These are phyloP conservation scores for Nylanderia fulva DNA, from an alignment of 1,140 invertebrate genomes.

Conservation along the genomic window DNA sequence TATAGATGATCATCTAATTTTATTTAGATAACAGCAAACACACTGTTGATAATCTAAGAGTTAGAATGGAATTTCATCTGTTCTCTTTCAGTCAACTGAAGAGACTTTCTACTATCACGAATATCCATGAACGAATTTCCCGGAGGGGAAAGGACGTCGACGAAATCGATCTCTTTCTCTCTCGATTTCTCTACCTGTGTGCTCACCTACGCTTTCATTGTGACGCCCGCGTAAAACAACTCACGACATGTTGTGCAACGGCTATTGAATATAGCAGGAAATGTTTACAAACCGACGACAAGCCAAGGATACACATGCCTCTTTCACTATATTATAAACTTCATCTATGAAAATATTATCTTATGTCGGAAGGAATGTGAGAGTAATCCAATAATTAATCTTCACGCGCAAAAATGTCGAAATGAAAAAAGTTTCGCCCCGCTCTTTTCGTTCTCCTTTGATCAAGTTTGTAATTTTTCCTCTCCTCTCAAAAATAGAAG, in stretches of 20 bases:
- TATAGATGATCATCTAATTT: too few species aligned
- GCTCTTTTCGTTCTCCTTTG: not conserved
- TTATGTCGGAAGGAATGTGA: not conserved
- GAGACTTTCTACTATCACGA: conserved; percentile 20
- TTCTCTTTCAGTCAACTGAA: not conserved
- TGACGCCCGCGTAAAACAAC: conserved; percentile 48
- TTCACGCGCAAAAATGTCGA: too few species aligned
- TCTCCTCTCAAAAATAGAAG: too few species aligned
- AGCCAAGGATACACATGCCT: conserved; percentile 3
- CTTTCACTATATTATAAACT: conserved; percentile 34
- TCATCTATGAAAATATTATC: not conserved
- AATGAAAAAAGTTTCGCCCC: not conserved
- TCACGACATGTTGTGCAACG: conserved; percentile 21
- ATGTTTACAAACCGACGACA: conserved; percentile 22
- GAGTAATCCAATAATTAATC: not conserved
- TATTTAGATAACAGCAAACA: too few species aligned
- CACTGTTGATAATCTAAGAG: not conserved
- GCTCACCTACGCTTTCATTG: conserved; percentile 50
- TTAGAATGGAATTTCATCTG: not conserved
- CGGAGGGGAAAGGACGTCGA: not conserved
- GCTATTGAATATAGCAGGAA: conserved; percentile 48
- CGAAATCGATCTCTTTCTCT: not conserved
- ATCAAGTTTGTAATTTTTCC: not conserved
- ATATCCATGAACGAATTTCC: not conserved
- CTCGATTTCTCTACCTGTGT: conserved; percentile 26